Evolutionary conservation across 2,113 vertebrate species (phyloP).

Genomic region (Micromys minutus): DNA sequence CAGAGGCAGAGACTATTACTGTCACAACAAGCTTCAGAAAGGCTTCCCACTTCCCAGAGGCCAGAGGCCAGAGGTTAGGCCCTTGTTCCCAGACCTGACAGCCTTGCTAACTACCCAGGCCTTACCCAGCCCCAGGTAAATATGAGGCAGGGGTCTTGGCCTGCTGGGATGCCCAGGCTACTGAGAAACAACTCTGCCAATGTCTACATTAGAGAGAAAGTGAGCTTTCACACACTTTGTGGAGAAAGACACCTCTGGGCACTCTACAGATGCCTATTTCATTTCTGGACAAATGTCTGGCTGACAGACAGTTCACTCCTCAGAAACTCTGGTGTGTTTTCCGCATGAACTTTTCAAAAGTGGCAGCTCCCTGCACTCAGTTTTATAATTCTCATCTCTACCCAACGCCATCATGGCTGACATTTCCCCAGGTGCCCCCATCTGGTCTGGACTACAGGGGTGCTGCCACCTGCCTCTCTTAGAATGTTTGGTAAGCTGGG

Average conservation of each 20-base stretch:
- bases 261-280: neutral
- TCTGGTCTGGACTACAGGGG: neutral
- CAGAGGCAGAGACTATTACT: neutral
- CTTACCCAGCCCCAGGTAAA: neutral
- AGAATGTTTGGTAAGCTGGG: neutral
- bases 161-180: neutral
- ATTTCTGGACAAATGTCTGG: neutral
- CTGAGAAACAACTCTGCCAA: neutral
- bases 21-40: neutral
- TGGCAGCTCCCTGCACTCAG: neutral
- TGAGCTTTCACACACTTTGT: too few species aligned
- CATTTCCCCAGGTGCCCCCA: neutral
- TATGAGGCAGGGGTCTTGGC: neutral
- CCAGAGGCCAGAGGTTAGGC: neutral
- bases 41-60: neutral
- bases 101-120: neutral
- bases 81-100: neutral
- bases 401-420: neutral
- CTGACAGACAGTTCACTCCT: neutral
- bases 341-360: neutral
- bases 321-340: neutral
- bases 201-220: neutral
- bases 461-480: neutral
- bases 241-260: neutral
- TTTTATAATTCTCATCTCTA: neutral